A percentile compares a stretch with the other conserved stretches of the same genome.
Evolutionary conservation across 2,113 vertebrate species (phyloP).

Genomic region (Holacanthus passer): DNA sequence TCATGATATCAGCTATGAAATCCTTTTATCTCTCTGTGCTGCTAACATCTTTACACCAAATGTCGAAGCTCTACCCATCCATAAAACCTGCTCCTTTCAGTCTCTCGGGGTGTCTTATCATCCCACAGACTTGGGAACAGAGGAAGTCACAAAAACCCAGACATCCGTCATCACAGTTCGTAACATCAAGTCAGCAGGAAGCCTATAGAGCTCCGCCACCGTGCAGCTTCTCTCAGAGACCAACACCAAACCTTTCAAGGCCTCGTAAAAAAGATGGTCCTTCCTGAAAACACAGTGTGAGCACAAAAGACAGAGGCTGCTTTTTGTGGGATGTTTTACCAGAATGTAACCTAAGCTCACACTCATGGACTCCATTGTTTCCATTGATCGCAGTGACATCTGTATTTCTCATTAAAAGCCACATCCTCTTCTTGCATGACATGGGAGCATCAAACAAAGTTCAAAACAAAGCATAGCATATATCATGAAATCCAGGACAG

Average conservation of each 20-base stretch:
- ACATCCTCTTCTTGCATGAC: constrained; percentile 62
- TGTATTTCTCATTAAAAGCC: constrained; percentile 71
- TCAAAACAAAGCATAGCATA: constrained; percentile 31
- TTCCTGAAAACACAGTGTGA: constrained; percentile 52
- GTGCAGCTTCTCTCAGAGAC: constrained; percentile 50
- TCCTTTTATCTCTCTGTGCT: neutral
- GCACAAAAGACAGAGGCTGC: constrained; percentile 54
- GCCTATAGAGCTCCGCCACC: constrained; percentile 49
- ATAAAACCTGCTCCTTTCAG: constrained; percentile 47
- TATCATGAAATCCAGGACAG: constrained; percentile 12
- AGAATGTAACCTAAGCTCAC: constrained; percentile 38
- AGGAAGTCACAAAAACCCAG: constrained; percentile 74
- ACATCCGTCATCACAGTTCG: constrained; percentile 58
- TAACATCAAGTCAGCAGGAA: constrained; percentile 68
- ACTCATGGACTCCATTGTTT: constrained; percentile 66
- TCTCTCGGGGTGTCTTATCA: constrained; percentile 67
- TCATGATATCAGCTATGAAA: neutral
- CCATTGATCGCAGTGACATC: constrained; percentile 52
- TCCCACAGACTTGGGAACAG: constrained; percentile 66
- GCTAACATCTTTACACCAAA: constrained; percentile 32
- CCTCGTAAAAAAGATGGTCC: constrained; percentile 56
- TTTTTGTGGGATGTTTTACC: constrained; percentile 66
- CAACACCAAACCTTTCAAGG: constrained; percentile 51
- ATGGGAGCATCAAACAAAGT: constrained; percentile 45
- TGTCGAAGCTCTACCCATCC: constrained; percentile 20